Percentiles rank a stretch among this genome's conserved stretches.
Conservation (phyloP, 2,113 vertebrate species). For the Thryonomys swinderianus region DNA sequence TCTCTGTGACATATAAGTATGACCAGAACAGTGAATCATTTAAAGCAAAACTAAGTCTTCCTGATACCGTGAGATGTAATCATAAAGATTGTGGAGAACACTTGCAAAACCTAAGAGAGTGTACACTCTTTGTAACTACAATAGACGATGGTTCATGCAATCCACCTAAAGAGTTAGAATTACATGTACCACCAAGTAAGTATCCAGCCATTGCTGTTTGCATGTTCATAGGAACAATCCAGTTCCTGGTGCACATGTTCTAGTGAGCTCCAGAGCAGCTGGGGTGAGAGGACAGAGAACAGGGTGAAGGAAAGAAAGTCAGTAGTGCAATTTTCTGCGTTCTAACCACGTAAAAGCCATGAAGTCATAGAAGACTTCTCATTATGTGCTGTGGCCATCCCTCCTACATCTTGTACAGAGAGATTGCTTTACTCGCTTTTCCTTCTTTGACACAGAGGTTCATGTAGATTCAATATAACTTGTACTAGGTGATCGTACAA, state of each 20-base stretch:
- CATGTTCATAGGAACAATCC: accelerated
- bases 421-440: too few species aligned
- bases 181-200: slow-evolving; percentile 70
- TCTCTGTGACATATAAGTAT: accelerated
- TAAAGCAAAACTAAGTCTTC: accelerated
- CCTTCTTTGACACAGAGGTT: not conserved
- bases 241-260: accelerated
- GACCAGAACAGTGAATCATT: accelerated
- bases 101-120: accelerated
- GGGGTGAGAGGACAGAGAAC: too few species aligned
- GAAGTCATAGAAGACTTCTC: not conserved
- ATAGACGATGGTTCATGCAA: accelerated
- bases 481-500: not conserved
- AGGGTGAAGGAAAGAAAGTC: not conserved
- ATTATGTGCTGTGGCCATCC: accelerated
- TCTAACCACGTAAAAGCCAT: accelerated
- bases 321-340: too few species aligned
- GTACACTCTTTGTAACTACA: accelerated
- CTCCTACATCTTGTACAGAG: too few species aligned
- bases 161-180: accelerated
- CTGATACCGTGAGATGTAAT: accelerated
- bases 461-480: accelerated
- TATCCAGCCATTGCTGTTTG: not conserved
- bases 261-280: not conserved
- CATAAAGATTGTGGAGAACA: accelerated